These are phyloP conservation scores for Stegostoma tigrinum DNA, from an alignment of 2,113 vertebrate genomes.

Conservation along the genomic window DNA sequence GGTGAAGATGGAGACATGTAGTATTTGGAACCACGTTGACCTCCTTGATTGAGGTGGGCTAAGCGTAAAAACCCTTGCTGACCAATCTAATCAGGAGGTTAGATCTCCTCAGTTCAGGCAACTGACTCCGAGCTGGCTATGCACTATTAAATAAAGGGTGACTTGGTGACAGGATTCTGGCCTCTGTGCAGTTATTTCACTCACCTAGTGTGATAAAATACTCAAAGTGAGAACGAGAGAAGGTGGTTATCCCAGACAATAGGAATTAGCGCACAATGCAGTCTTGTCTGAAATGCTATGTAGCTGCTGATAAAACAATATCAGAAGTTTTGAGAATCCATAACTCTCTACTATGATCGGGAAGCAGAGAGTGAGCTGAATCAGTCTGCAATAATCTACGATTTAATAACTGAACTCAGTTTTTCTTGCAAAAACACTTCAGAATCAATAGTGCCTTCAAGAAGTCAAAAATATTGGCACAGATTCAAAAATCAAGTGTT, in stretches of 20 bases:
- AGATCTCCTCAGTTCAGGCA: too few species aligned
- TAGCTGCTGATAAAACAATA: background rate
- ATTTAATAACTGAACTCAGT: background rate
- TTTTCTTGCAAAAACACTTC: too few species aligned
- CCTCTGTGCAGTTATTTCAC: background rate
- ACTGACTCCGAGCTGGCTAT: too few species aligned
- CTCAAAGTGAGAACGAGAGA: background rate
- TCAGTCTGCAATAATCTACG: background rate
- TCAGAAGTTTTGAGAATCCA: background rate
- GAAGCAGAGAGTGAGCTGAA: background rate
- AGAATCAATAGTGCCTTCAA: background rate
- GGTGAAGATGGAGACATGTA: too few species aligned
- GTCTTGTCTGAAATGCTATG: background rate
- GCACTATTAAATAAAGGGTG: too few species aligned
- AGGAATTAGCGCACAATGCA: background rate
- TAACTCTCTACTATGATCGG: background rate
- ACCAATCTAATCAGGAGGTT: too few species aligned
- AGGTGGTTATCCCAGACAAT: background rate
- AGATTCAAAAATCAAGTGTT: background rate
- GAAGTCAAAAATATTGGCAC: background rate
- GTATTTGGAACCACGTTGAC: too few species aligned
- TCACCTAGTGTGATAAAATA: background rate
- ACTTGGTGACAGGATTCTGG: too few species aligned
- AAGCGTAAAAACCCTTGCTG: too few species aligned
- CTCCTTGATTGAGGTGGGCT: too few species aligned